Conservation (phyloP, 1,140 invertebrate species). For the Meteorus sp. region DNA sequence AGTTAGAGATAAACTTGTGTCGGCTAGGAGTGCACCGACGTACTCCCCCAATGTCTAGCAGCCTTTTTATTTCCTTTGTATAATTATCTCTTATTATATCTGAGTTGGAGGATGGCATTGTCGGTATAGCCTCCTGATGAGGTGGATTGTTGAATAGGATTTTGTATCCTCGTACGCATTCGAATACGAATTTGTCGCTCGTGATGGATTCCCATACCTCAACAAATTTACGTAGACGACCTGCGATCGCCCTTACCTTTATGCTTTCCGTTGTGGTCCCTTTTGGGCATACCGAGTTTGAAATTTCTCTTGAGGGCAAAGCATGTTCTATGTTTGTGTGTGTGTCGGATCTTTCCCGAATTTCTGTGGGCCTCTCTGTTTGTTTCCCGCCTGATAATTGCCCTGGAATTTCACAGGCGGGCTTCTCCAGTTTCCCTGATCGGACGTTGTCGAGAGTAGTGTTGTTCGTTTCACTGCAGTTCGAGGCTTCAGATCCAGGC, state of each 20-base stretch:
- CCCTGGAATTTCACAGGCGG: not conserved
- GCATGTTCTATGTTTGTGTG: too few relatives aligned
- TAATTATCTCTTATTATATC: not conserved
- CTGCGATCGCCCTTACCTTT: slow-evolving; percentile 6
- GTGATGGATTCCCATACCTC: slow-evolving; percentile 3
- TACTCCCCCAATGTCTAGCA: slow-evolving; percentile 11
- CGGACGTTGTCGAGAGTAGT: not conserved
- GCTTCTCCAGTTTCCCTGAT: slow-evolving; percentile 20
- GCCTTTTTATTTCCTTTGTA: not conserved
- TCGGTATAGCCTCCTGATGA: not conserved
- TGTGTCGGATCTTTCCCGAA: not conserved
- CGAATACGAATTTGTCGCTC: not conserved
- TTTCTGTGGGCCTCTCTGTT: not conserved
- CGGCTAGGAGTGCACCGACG: not conserved
- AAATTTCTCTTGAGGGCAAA: too few relatives aligned
- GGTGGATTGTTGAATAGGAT: not conserved
- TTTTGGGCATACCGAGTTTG: not conserved
- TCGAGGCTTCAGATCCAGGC: slow-evolving; percentile 20
- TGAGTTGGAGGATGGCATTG: too few relatives aligned
- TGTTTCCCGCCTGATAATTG: not conserved
- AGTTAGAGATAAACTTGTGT: slow-evolving; percentile 19
- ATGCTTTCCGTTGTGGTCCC: not conserved
- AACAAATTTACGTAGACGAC: slow-evolving; percentile 7
- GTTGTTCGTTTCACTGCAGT: not conserved
- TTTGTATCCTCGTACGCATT: slow-evolving; percentile 5